Evolutionary conservation across 1,140 invertebrate genomes (phyloP), one percentile per base, ranked within the genome.

Genomic region (Drosophila teissieri): DNA sequence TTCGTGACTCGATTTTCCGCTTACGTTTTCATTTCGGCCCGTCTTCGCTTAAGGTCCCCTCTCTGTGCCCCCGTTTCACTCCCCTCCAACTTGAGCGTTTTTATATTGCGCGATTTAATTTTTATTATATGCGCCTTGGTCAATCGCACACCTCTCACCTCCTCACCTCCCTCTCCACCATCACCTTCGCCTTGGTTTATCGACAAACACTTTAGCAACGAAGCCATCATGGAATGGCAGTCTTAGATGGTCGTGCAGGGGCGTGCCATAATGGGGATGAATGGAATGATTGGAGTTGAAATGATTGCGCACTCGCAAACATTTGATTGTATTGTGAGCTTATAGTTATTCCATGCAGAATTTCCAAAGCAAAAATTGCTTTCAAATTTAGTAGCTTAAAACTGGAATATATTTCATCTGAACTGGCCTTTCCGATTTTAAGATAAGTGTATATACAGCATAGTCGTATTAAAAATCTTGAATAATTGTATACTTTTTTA

Each of bases 91-190:
- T 51, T 36, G 57, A 80, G 80, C 83, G 70, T 86, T 86, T 88
- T 86, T 86, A 86, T 85, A 81, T 86, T 82, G 65, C 68, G 78
- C 83, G 83, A 88, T 86, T 88, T 86, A 83, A 79, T 86, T 89
- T 88, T 88, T 86, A 88, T 86, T 86, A 89, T 86, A 79, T 80
- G 72, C 83, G 70, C 79, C 67, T 76, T 72, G 83, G 79, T 88
- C 78, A 86, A 86, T 86, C 79, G 82, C 56, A 52, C 80, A 64
- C 58, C 57, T 17, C 17, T 45, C 46, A 11, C 48, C 40, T 11
- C 34, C 34, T 11, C 4, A 12, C 37, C 42, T 19, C 17, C 24
- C 10, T 31, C 8, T 17, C 15, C 34, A 44, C 45, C 55, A 54
- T 60, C 83, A 82, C 82, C 79, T 85, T 81, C 60, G 68, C 56